These are phyloP conservation scores for Papilio machaon DNA, from an alignment of 1,140 invertebrate species.

Conservation along the genomic window DNA sequence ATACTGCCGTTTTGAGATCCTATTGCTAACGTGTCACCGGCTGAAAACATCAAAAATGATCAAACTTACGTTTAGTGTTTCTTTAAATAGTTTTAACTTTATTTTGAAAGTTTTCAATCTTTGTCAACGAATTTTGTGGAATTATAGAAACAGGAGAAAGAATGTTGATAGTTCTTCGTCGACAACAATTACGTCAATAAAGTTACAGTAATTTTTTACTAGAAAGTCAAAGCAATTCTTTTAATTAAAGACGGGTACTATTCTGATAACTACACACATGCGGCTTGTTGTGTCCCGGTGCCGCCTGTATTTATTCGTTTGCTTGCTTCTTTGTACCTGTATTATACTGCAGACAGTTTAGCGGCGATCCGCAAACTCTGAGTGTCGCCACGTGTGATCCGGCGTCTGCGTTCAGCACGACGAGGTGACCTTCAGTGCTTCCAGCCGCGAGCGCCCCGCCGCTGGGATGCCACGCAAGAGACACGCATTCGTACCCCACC, in stretches of 20 bases:
- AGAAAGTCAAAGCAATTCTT: no score
- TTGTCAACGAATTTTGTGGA: no score
- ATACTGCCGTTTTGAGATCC: conserved; percentile 95
- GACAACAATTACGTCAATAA: no score
- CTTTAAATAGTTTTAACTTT: not conserved
- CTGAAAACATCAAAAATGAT: conserved; percentile 79
- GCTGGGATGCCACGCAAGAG: conserved; percentile 93
- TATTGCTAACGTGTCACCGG: conserved; percentile 94
- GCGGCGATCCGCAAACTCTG: conserved; percentile 91
- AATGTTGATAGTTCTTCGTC: no score
- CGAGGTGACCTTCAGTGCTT: conserved; percentile 92
- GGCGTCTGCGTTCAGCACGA: conserved; percentile 92
- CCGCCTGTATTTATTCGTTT: no score
- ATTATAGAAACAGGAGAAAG: no score
- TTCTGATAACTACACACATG: not conserved
- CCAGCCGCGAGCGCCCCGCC: conserved; percentile 92
- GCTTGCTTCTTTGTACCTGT: conserved; percentile 84
- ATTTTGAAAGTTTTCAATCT: not conserved
- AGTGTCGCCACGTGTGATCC: conserved; percentile 92
- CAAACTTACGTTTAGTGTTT: not conserved
- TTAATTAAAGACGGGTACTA: no score
- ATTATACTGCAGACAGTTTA: conserved; percentile 93
- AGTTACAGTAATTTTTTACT: no score
- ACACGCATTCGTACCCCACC: conserved; percentile 91
- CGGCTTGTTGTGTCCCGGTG: no score